A percentile compares a stretch with the other conserved stretches of the same genome.
Conservation (phyloP, 2,888 invertebrate genomes). For the Chesias legatella region DNA sequence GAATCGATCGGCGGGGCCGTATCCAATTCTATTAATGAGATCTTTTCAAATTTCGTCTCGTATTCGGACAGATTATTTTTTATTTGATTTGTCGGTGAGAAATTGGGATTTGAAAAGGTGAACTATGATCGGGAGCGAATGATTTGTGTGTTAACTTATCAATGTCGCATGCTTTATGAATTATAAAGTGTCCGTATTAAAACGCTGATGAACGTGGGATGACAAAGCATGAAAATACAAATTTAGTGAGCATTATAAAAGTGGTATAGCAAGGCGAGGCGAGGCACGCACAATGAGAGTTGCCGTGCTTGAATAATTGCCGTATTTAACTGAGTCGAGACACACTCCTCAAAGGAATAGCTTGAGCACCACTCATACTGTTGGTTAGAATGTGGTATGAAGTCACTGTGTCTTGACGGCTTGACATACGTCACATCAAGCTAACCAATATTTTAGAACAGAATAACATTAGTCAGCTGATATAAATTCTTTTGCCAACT, state of each 20-base stretch:
- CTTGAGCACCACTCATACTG: slow-evolving; percentile 42
- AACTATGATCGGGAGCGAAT: slow-evolving; percentile 27
- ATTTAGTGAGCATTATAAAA: slow-evolving; percentile 60
- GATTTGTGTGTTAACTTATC: slow-evolving; percentile 38
- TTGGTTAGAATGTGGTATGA: too few species aligned
- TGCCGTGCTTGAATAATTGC: slow-evolving; percentile 71
- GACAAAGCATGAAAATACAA: slow-evolving; percentile 73
- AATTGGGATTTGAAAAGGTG: slow-evolving; percentile 17
- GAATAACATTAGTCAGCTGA: too few species aligned
- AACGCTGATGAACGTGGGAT: slow-evolving; percentile 57
- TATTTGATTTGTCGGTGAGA: slow-evolving; percentile 12
- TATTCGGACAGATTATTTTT: slow-evolving; percentile 30
- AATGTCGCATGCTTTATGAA: slow-evolving; percentile 49
- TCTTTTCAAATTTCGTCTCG: slow-evolving; percentile 46
- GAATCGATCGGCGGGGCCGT: slow-evolving; percentile 55
- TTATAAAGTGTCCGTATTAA: slow-evolving; percentile 55
- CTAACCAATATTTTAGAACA: too few species aligned
- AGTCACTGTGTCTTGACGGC: too few species aligned
- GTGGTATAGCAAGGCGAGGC: slow-evolving; percentile 36
- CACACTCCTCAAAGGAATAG: slow-evolving; percentile 22
- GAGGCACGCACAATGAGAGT: slow-evolving; percentile 61
- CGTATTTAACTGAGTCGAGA: slow-evolving; percentile 62
- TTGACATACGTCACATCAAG: too few species aligned
- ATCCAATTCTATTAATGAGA: slow-evolving; percentile 60
- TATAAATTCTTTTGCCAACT: too few species aligned